phyloP scores from a whole-genome alignment of 2,888 invertebrate genomes.

The Eudasyphora cyanicolor region DNA sequence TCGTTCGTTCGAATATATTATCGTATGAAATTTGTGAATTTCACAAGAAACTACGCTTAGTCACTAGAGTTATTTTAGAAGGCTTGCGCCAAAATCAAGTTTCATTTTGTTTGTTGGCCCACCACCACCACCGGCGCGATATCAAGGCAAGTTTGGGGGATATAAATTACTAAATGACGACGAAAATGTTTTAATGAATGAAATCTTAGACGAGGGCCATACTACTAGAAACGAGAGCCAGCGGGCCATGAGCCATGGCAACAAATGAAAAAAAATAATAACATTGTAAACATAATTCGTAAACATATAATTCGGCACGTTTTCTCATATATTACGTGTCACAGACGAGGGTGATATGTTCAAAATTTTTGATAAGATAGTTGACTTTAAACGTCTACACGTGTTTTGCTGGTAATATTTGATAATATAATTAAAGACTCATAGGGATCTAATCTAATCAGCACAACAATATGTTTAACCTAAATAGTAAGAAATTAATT shows the following conservation, averaged over 20 bases:
- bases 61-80: slow-evolving; percentile 57
- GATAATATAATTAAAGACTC: too few relatives aligned
- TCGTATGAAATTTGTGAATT: slow-evolving; percentile 55
- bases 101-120: neutral
- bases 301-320: slow-evolving; percentile 38
- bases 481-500: too few relatives aligned
- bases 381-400: too few relatives aligned
- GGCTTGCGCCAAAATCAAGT: slow-evolving; percentile 52
- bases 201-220: slow-evolving; percentile 7
- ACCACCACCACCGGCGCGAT: neutral
- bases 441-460: too few relatives aligned
- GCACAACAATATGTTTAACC: too few relatives aligned
- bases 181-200: slow-evolving; percentile 32
- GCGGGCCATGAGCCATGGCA: neutral
- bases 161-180: slow-evolving; percentile 5
- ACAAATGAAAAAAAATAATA: neutral
- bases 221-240: neutral
- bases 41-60: slow-evolving; percentile 59
- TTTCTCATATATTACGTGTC: neutral
- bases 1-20: slow-evolving; percentile 21
- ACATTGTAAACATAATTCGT: slow-evolving; percentile 1
- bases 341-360: neutral
- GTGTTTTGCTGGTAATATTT: too few relatives aligned
- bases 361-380: too few relatives aligned
- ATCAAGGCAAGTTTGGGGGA: neutral